Evolutionary conservation across 2,888 invertebrate species (phyloP), one percentile per base, ranked within the genome.

Genomic region (Patella caerulea): DNA sequence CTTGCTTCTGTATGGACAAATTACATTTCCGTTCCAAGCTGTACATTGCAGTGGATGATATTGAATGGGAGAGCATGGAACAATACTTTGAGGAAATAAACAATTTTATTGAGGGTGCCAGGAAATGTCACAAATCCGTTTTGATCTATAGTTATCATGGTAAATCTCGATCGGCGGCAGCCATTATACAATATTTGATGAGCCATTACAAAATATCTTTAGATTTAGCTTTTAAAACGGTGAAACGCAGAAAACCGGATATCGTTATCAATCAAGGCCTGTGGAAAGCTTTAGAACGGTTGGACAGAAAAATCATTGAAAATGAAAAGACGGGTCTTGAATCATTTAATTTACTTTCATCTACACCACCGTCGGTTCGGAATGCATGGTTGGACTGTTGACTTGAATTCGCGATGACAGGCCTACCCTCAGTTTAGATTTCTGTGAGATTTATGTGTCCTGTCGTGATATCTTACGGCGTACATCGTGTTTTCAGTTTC

Each of bases 41-140:
- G 12, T 87, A 85, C 80, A 94, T 94, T 93, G 83, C 94, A 93
- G 94, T 94, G 93, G 88, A 94, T 93, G 90, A 93, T 91, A 81
- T 93, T 93, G 86, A 94, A 91, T 79, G 92, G 81, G 83, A 89
- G 81, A 88, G 91, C 85, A 81, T 89, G 79, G 82, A 88, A 78
- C 83, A 87, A 70, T 87, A 90, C 84, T 87, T 89, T 82, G 77
- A 83, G 55, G 85, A 90, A 75, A 88, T 90, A 4, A 89, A 89
- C 80, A 84, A 84, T 65, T 90, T 90, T 74, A 87, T 90, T 72
- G 87, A 89, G 79, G 89, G 88, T 17, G 88, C 88, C 3, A 78
- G 87, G n/a, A 81, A 83, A 17, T 83, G 84, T 34, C 83, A 84
- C 1, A 85, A 86, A 77, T 83, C 84, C 52, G 88, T 89, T 9